These are phyloP conservation scores for Drosophila borborema DNA, from an alignment of 2,888 invertebrate species.

Conservation along the genomic window DNA sequence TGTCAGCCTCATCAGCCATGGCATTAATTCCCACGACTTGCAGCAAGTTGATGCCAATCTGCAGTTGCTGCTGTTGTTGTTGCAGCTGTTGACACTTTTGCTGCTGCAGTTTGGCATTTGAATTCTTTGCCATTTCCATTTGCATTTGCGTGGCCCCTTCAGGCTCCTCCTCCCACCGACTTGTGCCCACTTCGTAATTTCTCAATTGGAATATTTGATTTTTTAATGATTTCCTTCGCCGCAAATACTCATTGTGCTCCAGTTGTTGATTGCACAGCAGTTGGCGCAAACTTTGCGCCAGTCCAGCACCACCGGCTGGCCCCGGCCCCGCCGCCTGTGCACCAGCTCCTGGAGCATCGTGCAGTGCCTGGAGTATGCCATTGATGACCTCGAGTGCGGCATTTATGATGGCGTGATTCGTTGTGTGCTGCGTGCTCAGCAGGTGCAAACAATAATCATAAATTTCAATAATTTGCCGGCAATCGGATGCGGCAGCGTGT, in stretches of 20 bases:
- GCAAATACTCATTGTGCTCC: constrained; percentile 84
- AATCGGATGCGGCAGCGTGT: constrained; percentile 64
- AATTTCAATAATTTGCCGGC: constrained; percentile 87
- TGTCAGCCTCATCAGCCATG: constrained; percentile 51
- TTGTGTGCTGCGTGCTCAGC: constrained; percentile 88
- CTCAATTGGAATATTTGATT: constrained; percentile 85
- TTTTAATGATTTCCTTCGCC: constrained; percentile 85
- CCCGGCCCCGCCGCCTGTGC: constrained; percentile 7
- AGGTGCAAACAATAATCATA: constrained; percentile 92
- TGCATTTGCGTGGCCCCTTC: constrained; percentile 17
- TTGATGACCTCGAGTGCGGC: constrained; percentile 90
- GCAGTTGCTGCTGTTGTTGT: constrained; percentile 46
- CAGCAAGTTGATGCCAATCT: constrained; percentile 51
- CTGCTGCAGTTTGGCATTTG: constrained; percentile 70
- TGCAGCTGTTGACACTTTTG: constrained; percentile 70
- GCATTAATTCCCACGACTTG: constrained; percentile 75
- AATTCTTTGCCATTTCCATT: constrained; percentile 66
- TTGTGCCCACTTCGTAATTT: constrained; percentile 81
- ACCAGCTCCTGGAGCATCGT: constrained; percentile 50
- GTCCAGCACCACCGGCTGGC: constrained; percentile 23
- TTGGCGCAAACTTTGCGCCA: constrained; percentile 79
- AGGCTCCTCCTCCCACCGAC: constrained; percentile 53
- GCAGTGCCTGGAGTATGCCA: constrained; percentile 82
- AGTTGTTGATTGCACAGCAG: constrained; percentile 83
- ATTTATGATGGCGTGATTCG: constrained; percentile 95